A percentile compares a stretch with the other conserved stretches of the same genome.
phyloP scores from a whole-genome alignment of 2,113 vertebrate species.

The Craseonycteris thonglongyai region DNA sequence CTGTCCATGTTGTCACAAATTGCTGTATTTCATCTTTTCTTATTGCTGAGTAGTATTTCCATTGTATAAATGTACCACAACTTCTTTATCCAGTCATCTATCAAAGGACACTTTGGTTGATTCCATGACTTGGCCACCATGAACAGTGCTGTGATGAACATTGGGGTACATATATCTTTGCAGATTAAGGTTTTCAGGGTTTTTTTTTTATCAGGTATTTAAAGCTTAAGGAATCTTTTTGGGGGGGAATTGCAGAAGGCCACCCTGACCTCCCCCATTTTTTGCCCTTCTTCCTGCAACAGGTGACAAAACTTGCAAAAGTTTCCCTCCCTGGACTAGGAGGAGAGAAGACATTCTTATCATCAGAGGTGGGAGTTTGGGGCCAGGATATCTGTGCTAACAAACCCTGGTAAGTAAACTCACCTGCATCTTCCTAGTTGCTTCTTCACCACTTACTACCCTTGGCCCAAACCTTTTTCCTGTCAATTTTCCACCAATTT shows the following conservation, averaged over 20 bases:
- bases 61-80: too few species aligned
- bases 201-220: neutral
- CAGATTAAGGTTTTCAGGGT: too few species aligned
- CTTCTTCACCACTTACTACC: neutral
- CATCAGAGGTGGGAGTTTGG: neutral
- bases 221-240: neutral
- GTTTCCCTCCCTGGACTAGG: neutral
- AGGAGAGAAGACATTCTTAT: neutral
- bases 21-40: too few species aligned
- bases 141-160: too few species aligned
- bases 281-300: neutral
- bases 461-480: neutral
- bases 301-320: neutral
- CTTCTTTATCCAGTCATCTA: too few species aligned
- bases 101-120: too few species aligned
- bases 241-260: neutral
- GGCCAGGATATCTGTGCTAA: neutral
- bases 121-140: too few species aligned
- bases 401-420: neutral
- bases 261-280: neutral
- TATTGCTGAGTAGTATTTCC: too few species aligned
- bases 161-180: too few species aligned
- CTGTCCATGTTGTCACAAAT: too few species aligned
- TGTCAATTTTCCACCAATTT: neutral
- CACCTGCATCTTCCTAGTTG: neutral